phyloP scores from a whole-genome alignment of 2,797 vertebrate genomes.

The Yasuhikotakia modesta region DNA sequence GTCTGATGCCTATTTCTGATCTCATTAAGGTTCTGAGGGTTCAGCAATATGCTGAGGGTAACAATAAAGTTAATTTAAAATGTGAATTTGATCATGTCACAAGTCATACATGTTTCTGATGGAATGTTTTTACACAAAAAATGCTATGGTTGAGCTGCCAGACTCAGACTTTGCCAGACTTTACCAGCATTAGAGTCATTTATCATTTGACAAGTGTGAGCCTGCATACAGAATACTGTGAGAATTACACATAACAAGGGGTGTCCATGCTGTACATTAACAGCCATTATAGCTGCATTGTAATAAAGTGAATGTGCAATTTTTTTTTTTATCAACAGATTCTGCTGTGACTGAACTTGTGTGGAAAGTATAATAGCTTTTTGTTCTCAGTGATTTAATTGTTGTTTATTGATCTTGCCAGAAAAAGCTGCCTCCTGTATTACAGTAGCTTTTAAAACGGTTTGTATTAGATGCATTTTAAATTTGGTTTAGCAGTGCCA shows the following conservation, averaged over 20 bases:
- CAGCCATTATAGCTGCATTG: constrained; percentile 27
- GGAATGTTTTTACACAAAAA: constrained; percentile 30
- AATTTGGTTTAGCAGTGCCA: constrained; percentile 20
- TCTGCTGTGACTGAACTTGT: constrained; percentile 22
- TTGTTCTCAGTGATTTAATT: constrained; percentile 46
- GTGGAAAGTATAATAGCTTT: constrained; percentile 24
- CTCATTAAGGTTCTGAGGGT: too few species aligned
- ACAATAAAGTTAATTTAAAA: too few species aligned
- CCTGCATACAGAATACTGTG: constrained; percentile 36
- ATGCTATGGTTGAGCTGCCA: constrained; percentile 37
- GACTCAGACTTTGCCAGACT: constrained; percentile 33
- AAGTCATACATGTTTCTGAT: too few species aligned
- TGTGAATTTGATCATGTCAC: too few species aligned
- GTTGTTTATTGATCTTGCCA: constrained; percentile 46
- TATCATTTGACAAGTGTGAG: constrained; percentile 50
- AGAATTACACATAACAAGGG: too few species aligned
- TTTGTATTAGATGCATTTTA: constrained; percentile 14
- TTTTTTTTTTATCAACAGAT: constrained; percentile 5
- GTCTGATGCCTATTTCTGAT: too few species aligned
- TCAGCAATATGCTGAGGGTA: too few species aligned
- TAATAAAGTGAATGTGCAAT: background rate
- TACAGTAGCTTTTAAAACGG: constrained; percentile 16
- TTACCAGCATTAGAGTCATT: constrained; percentile 45
- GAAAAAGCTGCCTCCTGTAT: constrained; percentile 40
- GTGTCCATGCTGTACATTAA: constrained; percentile 31